These are phyloP conservation scores for Parapsyche elsis DNA, from an alignment of 1,140 invertebrate genomes.

Conservation along the genomic window DNA sequence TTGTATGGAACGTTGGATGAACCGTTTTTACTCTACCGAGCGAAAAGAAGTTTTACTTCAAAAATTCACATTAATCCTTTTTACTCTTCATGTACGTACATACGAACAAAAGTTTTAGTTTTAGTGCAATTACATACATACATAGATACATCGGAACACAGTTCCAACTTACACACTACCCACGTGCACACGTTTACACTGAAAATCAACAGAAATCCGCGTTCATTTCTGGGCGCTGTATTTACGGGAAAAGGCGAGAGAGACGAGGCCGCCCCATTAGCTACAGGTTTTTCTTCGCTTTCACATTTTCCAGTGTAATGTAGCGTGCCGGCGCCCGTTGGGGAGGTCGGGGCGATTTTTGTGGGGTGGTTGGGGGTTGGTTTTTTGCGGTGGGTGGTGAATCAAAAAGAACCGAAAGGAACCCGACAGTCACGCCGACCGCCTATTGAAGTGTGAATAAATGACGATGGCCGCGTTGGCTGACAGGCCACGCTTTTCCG, in stretches of 20 bases:
- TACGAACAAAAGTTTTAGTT: too few species aligned
- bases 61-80: too few species aligned
- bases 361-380: background rate
- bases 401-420: conserved; percentile 34
- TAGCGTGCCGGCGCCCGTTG: conserved; percentile 13
- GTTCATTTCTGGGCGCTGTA: background rate
- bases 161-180: background rate
- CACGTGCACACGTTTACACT: background rate
- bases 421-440: conserved; percentile 35
- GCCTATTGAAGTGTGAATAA: conserved; percentile 39
- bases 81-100: too few species aligned
- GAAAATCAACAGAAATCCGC: background rate
- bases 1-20: too few species aligned
- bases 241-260: background rate
- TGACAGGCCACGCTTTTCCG: too few species aligned
- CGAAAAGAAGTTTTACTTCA: too few species aligned
- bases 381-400: background rate
- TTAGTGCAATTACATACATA: background rate
- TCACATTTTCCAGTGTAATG: conserved; percentile 43
- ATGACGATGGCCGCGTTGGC: conserved; percentile 21
- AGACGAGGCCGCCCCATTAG: conserved; percentile 34
- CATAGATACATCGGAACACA: background rate
- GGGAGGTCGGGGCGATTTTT: too few species aligned
- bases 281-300: conserved; percentile 43
- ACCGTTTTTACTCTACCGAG: too few species aligned